Evolutionary conservation across 2,888 invertebrate species (phyloP), one percentile per base, ranked within the genome.

Genomic region (Eupithecia subfuscata): DNA sequence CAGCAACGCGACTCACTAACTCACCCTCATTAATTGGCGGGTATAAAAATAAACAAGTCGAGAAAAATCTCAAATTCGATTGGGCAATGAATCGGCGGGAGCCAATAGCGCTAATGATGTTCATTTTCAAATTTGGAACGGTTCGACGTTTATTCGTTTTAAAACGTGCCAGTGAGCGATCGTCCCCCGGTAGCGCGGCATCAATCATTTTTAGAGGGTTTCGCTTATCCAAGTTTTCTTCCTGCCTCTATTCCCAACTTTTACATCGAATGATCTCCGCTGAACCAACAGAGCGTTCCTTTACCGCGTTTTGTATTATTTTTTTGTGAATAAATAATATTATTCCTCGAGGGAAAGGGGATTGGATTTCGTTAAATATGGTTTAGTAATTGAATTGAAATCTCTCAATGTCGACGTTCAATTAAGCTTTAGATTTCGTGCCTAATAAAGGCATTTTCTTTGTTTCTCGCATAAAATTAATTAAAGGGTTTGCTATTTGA

Each of bases 191-290:
- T 85, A n/a, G 84, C 81, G 85, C 82, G 90, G 93, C 95, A 95
- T 95, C 95, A 95, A 95, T 95, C 95, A 95, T 95, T 93, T 93
- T 94, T 94, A 92, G 95, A 94, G 95, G 95, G 95, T 91, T 95
- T 95, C 95, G 91, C 90, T 93, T 93, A 93, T 93, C 94, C 93
- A 91, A 93, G 92, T 94, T 94, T 93, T 91, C 92, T 92, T 92
- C 90, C 91, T 90, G 90, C 91, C 90, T 90, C 90, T 87, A 88
- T 89, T 87, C 83, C 89, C 87, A 92, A 93, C 92, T 93, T 93
- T 92, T 91, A 89, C 93, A 91, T 92, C 90, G 93, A 93, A 90
- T 93, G 94, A 95, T 95, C 95, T 94, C 90, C 88, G 89, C 89
- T 92, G 91, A 93, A 92, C 93, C 95, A 93, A 94, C 93, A 92